Conservation (phyloP, 1,140 invertebrate genomes). For the Halesus radiatus region DNA sequence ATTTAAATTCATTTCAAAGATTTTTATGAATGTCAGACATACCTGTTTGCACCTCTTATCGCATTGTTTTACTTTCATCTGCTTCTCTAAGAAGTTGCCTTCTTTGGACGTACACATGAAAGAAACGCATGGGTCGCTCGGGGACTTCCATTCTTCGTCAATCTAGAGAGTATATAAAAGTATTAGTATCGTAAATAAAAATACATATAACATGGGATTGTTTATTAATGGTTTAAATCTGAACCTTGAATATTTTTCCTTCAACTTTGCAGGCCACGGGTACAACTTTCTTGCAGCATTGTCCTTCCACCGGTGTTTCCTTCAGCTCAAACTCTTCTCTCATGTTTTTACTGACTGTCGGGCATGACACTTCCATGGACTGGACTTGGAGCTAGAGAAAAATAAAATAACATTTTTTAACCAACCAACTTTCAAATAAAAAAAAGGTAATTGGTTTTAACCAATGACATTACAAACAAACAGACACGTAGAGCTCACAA, state of each 20-base stretch:
- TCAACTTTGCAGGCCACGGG: slow-evolving; percentile 71
- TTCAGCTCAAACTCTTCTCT: slow-evolving; percentile 70
- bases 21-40: not conserved
- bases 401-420: slow-evolving; percentile 26
- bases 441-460: not conserved
- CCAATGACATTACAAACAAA: too few species aligned
- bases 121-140: slow-evolving; percentile 22
- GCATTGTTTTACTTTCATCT: slow-evolving; percentile 37
- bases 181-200: not conserved
- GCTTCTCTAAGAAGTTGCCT: slow-evolving; percentile 28
- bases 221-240: too few species aligned
- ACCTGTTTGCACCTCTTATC: slow-evolving; percentile 44
- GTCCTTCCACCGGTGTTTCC: slow-evolving; percentile 62
- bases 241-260: slow-evolving; percentile 70
- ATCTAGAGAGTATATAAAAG: not conserved
- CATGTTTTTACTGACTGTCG: slow-evolving; percentile 61
- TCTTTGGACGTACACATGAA: slow-evolving; percentile 46
- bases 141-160: slow-evolving; percentile 36
- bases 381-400: slow-evolving; percentile 66
- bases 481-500: too few species aligned
- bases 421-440: not conserved
- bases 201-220: too few species aligned
- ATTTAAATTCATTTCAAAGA: not conserved
- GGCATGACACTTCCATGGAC: slow-evolving; percentile 64
- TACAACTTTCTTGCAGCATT: slow-evolving; percentile 72